A percentile compares a stretch with the other conserved stretches of the same genome.
phyloP scores from a whole-genome alignment of 2,797 vertebrate species.

The Echeneis naucrates region DNA sequence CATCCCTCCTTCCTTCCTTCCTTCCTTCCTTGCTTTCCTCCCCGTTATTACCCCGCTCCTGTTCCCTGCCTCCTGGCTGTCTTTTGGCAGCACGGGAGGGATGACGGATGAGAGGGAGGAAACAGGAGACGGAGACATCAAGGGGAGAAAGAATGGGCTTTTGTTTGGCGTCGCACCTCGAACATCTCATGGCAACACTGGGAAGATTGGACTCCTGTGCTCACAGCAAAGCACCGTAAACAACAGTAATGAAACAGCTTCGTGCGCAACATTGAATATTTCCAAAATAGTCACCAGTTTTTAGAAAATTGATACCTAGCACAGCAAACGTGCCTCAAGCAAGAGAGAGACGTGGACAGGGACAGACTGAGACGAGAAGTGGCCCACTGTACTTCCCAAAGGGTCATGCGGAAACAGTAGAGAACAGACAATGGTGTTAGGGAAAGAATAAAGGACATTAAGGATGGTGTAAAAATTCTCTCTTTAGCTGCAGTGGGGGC shows the following conservation, averaged over 20 bases:
- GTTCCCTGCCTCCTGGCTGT: conserved; percentile 68
- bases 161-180: conserved; percentile 38
- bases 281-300: conserved; percentile 20
- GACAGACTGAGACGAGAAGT: conserved; percentile 24
- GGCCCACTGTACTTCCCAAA: conserved; percentile 47
- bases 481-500: conserved; percentile 58
- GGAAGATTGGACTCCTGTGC: conserved; percentile 18
- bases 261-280: conserved; percentile 22
- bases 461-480: conserved; percentile 58
- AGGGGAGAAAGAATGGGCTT: conserved; percentile 45
- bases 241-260: conserved; percentile 22
- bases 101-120: conserved; percentile 65
- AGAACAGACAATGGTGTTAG: conserved; percentile 54
- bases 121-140: conserved; percentile 54
- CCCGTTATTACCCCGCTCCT: conserved; percentile 65
- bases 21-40: conserved; percentile 38
- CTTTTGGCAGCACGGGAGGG: conserved; percentile 60
- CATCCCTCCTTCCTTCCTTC: conserved; percentile 26
- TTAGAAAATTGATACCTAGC: conserved; percentile 12
- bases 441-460: conserved; percentile 62
- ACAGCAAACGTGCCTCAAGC: conserved; percentile 10
- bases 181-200: conserved; percentile 23
- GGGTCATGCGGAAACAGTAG: conserved; percentile 63
- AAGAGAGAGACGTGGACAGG: not conserved
- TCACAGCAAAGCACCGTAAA: conserved; percentile 23